These are phyloP conservation scores for Oreochromis niloticus DNA, from an alignment of 2,113 vertebrate genomes.

Conservation along the genomic window DNA sequence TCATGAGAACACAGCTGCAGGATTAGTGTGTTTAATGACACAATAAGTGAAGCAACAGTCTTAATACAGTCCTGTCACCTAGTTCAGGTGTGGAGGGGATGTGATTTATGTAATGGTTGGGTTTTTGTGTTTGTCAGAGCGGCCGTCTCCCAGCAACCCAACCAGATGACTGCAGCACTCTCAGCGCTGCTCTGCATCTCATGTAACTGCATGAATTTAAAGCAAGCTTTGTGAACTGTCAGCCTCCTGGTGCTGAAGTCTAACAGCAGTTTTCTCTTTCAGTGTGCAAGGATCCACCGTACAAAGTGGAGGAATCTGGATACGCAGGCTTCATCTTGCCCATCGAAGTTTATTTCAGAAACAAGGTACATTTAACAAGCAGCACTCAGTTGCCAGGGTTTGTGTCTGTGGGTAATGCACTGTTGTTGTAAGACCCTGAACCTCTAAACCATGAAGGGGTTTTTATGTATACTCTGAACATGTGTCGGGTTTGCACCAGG, in stretches of 20 bases:
- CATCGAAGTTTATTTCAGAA: conserved; percentile 98
- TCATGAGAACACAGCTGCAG: conserved; percentile 21
- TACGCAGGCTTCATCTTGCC: conserved; percentile 98
- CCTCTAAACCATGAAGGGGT: background rate
- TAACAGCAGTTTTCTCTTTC: conserved; percentile 27
- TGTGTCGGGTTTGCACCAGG: background rate
- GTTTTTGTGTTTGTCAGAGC: background rate
- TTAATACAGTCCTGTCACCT: background rate
- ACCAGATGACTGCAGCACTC: background rate
- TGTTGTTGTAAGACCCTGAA: background rate
- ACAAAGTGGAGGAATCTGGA: conserved; percentile 97
- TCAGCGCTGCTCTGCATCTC: background rate
- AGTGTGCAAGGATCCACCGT: conserved; percentile 98
- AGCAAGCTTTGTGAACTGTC: background rate
- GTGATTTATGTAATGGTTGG: background rate
- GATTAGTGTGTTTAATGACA: background rate
- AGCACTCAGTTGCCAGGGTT: fast-evolving
- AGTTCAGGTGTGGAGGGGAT: background rate
- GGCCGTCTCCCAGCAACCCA: background rate
- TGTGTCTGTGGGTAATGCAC: fast-evolving
- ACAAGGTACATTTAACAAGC: conserved; percentile 78
- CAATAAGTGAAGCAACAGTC: background rate
- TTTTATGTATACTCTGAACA: background rate
- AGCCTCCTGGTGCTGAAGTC: background rate
- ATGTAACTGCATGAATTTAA: background rate